These are phyloP conservation scores for Coptotermes formosanus DNA, from an alignment of 1,140 invertebrate genomes.

Conservation along the genomic window DNA sequence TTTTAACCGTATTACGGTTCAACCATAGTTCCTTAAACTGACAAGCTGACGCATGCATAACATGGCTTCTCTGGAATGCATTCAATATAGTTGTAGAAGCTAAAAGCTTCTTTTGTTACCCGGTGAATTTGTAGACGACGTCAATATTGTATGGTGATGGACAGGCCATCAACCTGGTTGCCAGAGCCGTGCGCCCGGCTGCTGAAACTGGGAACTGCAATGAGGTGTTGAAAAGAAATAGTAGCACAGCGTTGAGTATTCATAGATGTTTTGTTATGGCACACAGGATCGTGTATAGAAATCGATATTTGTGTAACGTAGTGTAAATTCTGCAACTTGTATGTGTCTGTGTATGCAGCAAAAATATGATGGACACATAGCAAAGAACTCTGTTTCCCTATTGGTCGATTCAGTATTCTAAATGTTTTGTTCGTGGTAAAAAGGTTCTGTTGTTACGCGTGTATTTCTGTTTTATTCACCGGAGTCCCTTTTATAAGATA, in stretches of 20 bases:
- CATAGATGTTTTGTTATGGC: not conserved
- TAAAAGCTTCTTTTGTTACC: slow-evolving; percentile 8
- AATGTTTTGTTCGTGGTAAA: not conserved
- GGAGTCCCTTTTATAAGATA: not conserved
- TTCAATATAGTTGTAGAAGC: slow-evolving; percentile 2
- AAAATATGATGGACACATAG: slow-evolving; percentile 4
- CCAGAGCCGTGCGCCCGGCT: not conserved
- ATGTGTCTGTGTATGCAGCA: not conserved
- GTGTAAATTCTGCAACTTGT: slow-evolving; percentile 6
- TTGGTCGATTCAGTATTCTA: not conserved
- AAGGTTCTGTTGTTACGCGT: not conserved
- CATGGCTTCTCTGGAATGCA: not conserved
- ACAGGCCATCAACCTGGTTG: not conserved
- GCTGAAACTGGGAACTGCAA: not conserved
- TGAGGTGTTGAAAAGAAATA: not conserved
- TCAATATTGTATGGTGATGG: slow-evolving; percentile 8
- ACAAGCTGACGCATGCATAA: not conserved
- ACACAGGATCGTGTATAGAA: not conserved
- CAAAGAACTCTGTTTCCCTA: not conserved
- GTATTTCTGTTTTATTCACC: not conserved
- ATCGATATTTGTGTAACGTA: slow-evolving; percentile 13
- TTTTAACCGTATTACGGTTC: not conserved
- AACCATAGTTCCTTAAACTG: not conserved
- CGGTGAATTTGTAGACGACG: not conserved
- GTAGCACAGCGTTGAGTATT: not conserved